phyloP scores from a whole-genome alignment of 2,888 invertebrate species.

The Dorcus parallelipipedus region DNA sequence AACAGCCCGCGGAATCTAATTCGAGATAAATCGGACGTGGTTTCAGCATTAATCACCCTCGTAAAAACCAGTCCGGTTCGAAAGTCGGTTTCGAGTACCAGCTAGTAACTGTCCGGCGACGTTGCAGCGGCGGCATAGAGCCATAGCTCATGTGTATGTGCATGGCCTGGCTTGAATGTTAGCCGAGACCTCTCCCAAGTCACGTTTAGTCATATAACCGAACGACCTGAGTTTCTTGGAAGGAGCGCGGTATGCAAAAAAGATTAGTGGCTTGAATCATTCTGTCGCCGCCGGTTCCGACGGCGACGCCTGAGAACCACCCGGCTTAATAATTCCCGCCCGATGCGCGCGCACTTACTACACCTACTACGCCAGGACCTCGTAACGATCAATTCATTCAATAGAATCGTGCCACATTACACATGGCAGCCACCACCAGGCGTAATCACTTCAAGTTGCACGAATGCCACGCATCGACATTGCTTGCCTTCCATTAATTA shows the following conservation, averaged over 20 bases:
- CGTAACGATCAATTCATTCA: conserved; percentile 1
- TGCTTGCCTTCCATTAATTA: no score
- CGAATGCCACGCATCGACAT: no score
- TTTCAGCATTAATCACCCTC: no score
- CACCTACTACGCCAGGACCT: background rate
- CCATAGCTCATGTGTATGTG: no score
- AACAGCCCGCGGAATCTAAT: no score
- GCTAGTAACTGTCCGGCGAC: background rate
- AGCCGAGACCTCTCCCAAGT: conserved; percentile 3
- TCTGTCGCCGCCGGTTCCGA: conserved; percentile 4
- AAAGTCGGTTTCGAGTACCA: no score
- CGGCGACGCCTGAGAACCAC: conserved; percentile 2
- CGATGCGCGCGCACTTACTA: conserved; percentile 15
- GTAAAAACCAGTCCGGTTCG: no score
- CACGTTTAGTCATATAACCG: conserved; percentile 1
- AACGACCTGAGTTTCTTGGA: conserved; percentile 8
- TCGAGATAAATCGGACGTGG: no score
- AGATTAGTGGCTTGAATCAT: conserved; percentile 6
- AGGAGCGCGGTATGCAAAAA: conserved; percentile 14
- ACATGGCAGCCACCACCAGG: background rate
- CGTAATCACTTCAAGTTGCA: background rate
- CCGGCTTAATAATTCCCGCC: conserved; percentile 10
- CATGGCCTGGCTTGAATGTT: no score
- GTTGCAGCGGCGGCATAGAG: no score
- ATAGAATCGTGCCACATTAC: background rate